Conservation (phyloP, 2,888 invertebrate species). For the Tenthredo livida region DNA sequence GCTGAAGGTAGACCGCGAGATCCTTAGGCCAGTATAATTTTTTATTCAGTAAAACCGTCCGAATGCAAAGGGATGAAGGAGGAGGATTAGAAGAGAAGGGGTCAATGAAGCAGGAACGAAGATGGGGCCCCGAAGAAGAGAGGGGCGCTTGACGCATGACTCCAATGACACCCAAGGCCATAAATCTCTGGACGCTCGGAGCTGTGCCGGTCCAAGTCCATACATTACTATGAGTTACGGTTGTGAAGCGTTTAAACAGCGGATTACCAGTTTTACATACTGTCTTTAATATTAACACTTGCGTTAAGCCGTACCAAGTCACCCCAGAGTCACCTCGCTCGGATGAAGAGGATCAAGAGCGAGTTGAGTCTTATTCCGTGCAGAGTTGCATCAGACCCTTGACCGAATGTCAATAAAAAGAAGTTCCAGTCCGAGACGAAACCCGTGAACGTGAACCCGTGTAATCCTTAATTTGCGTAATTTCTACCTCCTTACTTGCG, state of each 20-base stretch:
- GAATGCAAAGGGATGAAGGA: slow-evolving; percentile 54
- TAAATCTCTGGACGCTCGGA: slow-evolving; percentile 73
- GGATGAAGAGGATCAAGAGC: slow-evolving; percentile 28
- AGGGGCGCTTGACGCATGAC: slow-evolving; percentile 71
- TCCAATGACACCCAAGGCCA: slow-evolving; percentile 76
- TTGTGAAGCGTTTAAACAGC: slow-evolving; percentile 77
- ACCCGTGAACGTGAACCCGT: slow-evolving; percentile 14
- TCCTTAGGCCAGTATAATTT: neutral
- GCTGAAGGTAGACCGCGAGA: neutral
- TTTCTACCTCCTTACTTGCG: slow-evolving; percentile 7
- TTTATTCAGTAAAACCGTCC: neutral
- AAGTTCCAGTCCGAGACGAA: neutral
- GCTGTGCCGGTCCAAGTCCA: slow-evolving; percentile 70
- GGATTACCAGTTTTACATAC: slow-evolving; percentile 76
- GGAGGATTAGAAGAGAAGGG: slow-evolving; percentile 29
- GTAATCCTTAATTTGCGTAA: slow-evolving; percentile 49
- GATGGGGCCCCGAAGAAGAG: slow-evolving; percentile 30
- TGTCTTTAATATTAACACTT: slow-evolving; percentile 74
- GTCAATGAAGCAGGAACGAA: slow-evolving; percentile 51
- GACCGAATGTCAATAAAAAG: slow-evolving; percentile 39
- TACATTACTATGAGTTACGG: slow-evolving; percentile 77
- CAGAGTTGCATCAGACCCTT: slow-evolving; percentile 13
- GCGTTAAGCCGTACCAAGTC: slow-evolving; percentile 61
- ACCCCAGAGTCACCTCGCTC: slow-evolving; percentile 23
- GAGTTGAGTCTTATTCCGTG: neutral